These are phyloP conservation scores for Tupiocoris notatus DNA, from an alignment of 2,888 invertebrate species.

Conservation along the genomic window DNA sequence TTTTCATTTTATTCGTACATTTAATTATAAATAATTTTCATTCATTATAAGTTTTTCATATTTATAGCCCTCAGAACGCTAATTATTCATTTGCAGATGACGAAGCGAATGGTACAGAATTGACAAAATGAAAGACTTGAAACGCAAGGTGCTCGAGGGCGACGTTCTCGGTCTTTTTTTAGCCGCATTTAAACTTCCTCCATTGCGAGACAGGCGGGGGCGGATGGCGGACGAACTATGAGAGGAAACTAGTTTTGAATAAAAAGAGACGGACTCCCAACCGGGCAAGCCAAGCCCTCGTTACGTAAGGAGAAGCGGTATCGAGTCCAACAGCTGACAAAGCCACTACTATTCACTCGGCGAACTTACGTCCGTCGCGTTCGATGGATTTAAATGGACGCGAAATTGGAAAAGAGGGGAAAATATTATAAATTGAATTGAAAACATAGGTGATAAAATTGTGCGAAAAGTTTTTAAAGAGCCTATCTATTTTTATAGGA, in stretches of 20 bases:
- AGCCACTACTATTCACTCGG: slow-evolving; percentile 9
- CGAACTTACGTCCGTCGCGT: neutral
- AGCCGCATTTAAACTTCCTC: neutral
- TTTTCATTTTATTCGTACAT: too few species aligned
- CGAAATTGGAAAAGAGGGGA: neutral
- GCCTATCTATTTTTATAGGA: too few species aligned
- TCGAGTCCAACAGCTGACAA: slow-evolving; percentile 26
- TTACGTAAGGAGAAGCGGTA: slow-evolving; percentile 11
- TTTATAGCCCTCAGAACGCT: too few species aligned
- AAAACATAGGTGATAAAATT: too few species aligned
- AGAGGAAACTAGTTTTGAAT: neutral
- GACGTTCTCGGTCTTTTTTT: neutral
- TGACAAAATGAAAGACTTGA: too few species aligned
- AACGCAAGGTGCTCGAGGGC: neutral
- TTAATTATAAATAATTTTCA: too few species aligned
- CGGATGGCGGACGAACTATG: neutral
- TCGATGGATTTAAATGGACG: slow-evolving; percentile 4
- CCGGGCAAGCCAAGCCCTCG: slow-evolving; percentile 4
- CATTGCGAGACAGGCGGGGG: neutral
- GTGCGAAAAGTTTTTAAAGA: too few species aligned
- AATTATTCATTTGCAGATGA: too few species aligned
- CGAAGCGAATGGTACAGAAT: too few species aligned
- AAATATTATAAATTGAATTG: too few species aligned
- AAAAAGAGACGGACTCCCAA: neutral
- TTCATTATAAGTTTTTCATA: too few species aligned